Evolutionary conservation across 1,140 invertebrate genomes (phyloP).

Genomic region (Elymnias hypermnestra): DNA sequence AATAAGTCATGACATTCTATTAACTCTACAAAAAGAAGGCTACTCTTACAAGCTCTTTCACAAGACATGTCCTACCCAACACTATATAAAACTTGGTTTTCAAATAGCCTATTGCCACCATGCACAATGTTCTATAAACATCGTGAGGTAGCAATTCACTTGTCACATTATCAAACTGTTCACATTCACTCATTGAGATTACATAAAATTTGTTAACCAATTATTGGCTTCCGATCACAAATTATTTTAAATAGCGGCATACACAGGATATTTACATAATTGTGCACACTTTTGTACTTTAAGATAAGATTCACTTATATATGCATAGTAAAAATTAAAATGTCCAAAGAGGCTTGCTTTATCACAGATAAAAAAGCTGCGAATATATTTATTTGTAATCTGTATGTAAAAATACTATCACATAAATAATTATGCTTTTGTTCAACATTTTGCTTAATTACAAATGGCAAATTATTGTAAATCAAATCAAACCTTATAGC

Average conservation of each 20-base stretch:
- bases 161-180: constrained; percentile 38
- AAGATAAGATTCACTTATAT: constrained; percentile 64
- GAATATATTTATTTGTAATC: neutral
- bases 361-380: constrained; percentile 7
- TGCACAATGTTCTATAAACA: constrained; percentile 58
- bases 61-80: no score
- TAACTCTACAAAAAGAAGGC: no score
- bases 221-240: constrained; percentile 39
- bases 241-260: constrained; percentile 51
- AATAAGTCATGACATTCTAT: no score
- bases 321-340: constrained; percentile 33
- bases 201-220: constrained; percentile 52
- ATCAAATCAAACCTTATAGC: no score
- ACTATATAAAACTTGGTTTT: no score
- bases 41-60: no score
- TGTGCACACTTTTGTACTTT: constrained; percentile 71
- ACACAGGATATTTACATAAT: constrained; percentile 68
- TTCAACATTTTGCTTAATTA: no score
- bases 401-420: no score
- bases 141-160: constrained; percentile 46
- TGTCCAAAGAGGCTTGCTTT: constrained; percentile 45
- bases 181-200: constrained; percentile 67
- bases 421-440: no score
- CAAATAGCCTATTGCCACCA: constrained; percentile 33
- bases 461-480: no score